These are phyloP conservation scores for Pandion haliaetus DNA, from an alignment of 2,113 vertebrate species.

Conservation along the genomic window DNA sequence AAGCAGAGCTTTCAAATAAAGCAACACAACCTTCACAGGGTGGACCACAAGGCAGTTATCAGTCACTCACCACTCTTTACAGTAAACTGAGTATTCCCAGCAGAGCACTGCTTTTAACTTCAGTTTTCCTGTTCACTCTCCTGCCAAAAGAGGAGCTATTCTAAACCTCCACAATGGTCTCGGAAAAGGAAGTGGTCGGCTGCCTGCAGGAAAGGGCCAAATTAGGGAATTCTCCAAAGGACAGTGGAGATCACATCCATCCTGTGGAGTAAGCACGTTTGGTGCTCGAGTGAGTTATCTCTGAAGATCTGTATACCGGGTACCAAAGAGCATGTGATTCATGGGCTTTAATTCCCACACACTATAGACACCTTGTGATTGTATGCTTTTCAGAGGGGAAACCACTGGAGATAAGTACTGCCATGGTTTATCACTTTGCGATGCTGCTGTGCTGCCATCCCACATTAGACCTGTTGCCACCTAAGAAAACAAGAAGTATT, in stretches of 20 bases:
- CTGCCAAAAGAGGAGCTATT: not conserved
- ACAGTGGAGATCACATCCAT: not conserved
- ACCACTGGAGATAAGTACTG: not conserved
- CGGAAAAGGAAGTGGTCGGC: not conserved
- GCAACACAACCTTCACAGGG: not conserved
- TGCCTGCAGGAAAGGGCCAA: not conserved
- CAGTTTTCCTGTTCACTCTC: not conserved
- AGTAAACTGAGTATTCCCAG: not conserved
- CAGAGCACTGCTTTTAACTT: not conserved
- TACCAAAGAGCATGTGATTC: not conserved
- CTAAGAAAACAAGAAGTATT: not conserved
- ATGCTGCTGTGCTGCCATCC: not conserved
- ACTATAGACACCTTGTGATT: not conserved
- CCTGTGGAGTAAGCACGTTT: not conserved
- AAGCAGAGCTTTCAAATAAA: constrained; percentile 6
- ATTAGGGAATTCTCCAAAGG: not conserved
- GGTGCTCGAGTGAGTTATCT: not conserved
- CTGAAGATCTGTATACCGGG: not conserved
- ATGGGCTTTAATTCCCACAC: not conserved
- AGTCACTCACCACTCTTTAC: not conserved
- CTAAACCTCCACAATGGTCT: not conserved
- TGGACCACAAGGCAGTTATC: not conserved
- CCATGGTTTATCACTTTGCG: not conserved
- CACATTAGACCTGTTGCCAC: not conserved
- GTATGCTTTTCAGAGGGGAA: not conserved